Evolutionary conservation across 2,113 vertebrate genomes (phyloP), one percentile per base, ranked within the genome.

Genomic region (Charadrius vociferus): DNA sequence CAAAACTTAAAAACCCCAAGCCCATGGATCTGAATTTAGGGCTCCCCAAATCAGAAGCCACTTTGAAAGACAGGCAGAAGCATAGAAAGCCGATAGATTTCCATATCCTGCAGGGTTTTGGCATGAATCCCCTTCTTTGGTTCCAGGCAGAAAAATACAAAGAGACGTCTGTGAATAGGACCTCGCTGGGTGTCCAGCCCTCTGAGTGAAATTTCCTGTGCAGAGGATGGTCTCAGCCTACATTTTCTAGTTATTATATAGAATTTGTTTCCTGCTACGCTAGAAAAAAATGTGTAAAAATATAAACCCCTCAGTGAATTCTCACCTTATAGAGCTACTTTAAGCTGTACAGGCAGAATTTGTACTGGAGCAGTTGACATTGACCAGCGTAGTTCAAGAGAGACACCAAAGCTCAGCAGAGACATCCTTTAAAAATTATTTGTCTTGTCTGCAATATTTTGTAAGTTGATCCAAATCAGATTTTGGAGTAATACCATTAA

Each of bases 131-230:
- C 94, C 93, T 96, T 92, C 91, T 97, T 95, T 97, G 95, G 95
- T 95, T 96, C 95, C 93, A 96, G 93, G 93, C 91, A 95, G 95
- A 97, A 97, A 97, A 97, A 97, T 93, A 96, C 96, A 97, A 91
- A 97, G 97, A 88, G 81, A 86, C 1, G 77, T 95, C 93, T 97
- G 87, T 96, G 97, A 97, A 96, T 97, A 97, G 94, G 96, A 94
- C 96, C 91, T 97, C 87, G 10, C 95, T 91, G 91, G 94, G 96
- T 95, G 93, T 95, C 94, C 95, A 96, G 32, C 89, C 91, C 91
- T 97, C 94, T 94, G 84, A 94, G 94, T 94, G 94, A 96, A 97
- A 96, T 96, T 96, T 97, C 91, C 93, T 94, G 84, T 93, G 95
- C 88, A 97, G 93, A 93, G 91, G 93, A 96, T 97, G 94, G 95